These are phyloP conservation scores for Poeciliopsis occidentalis DNA, from an alignment of 2,113 vertebrate species.

Conservation along the genomic window DNA sequence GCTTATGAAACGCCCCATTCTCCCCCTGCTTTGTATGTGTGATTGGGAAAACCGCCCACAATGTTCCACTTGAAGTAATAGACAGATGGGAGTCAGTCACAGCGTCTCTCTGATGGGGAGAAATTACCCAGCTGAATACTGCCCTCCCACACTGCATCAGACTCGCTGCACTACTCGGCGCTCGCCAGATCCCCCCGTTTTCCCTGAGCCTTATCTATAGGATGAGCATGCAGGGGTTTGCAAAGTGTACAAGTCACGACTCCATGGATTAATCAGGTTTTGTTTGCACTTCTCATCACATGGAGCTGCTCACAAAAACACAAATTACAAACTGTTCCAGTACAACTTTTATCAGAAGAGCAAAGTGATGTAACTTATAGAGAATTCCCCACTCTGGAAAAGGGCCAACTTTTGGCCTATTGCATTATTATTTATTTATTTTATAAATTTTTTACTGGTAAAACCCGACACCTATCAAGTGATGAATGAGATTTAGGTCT, in stretches of 20 bases:
- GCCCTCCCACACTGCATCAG: conserved; percentile 71
- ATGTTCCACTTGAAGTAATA: conserved; percentile 74
- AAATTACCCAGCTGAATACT: conserved; percentile 66
- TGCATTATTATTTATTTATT: too few species aligned
- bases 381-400: neutral
- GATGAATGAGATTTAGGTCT: too few species aligned
- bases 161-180: conserved; percentile 57
- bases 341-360: neutral
- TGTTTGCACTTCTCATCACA: neutral
- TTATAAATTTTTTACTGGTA: too few species aligned
- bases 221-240: conserved; percentile 14
- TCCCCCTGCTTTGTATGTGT: conserved; percentile 62
- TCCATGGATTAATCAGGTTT: neutral
- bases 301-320: neutral
- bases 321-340: too few species aligned
- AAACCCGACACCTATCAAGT: too few species aligned
- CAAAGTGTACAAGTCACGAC: neutral
- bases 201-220: conserved; percentile 32
- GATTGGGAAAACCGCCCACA: conserved; percentile 72
- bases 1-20: conserved; percentile 44
- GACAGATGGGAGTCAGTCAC: conserved; percentile 75
- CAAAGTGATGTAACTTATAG: neutral
- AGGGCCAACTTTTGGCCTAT: too few species aligned
- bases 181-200: conserved; percentile 52
- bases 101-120: conserved; percentile 63